Evolutionary conservation across 2,888 invertebrate species (phyloP), one percentile per base, ranked within the genome.

Genomic region (Andrena fulva): DNA sequence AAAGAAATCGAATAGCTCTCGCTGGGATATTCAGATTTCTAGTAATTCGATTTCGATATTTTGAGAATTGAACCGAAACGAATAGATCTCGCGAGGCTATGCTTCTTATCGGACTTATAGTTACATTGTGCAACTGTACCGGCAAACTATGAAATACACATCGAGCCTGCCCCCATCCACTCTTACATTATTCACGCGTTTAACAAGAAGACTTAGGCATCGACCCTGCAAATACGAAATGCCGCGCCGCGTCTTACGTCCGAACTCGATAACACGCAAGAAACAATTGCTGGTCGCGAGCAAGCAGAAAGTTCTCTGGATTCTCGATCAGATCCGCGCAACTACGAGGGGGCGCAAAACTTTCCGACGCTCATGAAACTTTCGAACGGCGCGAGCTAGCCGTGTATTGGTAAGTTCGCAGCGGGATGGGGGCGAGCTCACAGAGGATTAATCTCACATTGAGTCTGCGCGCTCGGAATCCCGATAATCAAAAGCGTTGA

Each of bases 401-500:
- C 72, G 70, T 82, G 87, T 85, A 89, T 89, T 84, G 87, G 89
- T 84, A 87, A 89, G 85, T 85, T 85, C 70, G 52, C 64, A 75
- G 85, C 74, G 85, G 48, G 89, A 82, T 87, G 84, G 85, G 85
- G 89, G 10, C 72, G 62, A 69, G 77, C 85, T 85, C 84, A 81
- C 82, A 83, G 84, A 89, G 88, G 84, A 88, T 88, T 88, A 88
- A 88, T 88, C 84, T 89, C 89, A 84, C 83, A 87, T 88, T 88
- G 88, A 87, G 89, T 71, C 88, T 88, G 88, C 88, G 88, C 88
- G 81, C 78, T 73, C 86, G 70, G 86, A 88, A 89, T 89, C 84
- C 88, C 88, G 87, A 88, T 88, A 88, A 88, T 88, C 88, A 88
- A 89, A 88, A 88, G 88, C 88, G 85, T 89, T 88, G 85, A 88